These are phyloP conservation scores for Echiichthys vipera DNA, from an alignment of 2,797 vertebrate genomes.

Conservation along the genomic window DNA sequence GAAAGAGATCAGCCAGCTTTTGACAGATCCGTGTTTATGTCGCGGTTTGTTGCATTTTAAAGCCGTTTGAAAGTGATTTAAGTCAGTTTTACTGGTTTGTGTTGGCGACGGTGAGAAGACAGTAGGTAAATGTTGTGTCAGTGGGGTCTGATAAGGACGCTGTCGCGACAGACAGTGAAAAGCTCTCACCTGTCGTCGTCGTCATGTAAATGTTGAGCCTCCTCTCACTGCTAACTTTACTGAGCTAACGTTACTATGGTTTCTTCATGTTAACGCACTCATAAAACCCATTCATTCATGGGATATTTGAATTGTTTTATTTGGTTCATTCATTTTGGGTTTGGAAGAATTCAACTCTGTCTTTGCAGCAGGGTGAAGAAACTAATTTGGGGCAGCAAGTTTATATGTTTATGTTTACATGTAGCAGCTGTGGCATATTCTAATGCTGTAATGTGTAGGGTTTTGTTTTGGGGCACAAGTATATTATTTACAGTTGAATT, in stretches of 20 bases:
- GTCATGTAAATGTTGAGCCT: neutral
- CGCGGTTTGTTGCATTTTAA: conserved; percentile 18
- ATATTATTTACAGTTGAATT: neutral
- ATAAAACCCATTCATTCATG: rapidly evolving
- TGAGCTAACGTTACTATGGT: neutral
- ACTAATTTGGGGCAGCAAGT: conserved; percentile 5
- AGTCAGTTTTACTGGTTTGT: neutral
- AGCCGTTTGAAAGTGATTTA: neutral
- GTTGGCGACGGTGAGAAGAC: neutral
- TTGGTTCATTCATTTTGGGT: neutral
- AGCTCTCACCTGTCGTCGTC: conserved; percentile 27
- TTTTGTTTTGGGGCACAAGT: neutral
- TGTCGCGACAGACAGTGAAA: neutral
- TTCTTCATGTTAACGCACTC: neutral
- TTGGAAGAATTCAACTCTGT: neutral
- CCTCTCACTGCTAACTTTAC: conserved; percentile 42
- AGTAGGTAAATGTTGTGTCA: neutral
- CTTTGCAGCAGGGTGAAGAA: neutral
- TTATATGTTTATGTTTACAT: conserved; percentile 12
- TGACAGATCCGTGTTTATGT: conserved; percentile 54
- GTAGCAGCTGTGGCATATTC: neutral
- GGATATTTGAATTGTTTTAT: neutral
- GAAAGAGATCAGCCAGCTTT: conserved; percentile 18
- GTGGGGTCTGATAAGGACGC: neutral
- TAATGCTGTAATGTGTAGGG: neutral